phyloP scores from a whole-genome alignment of 92 coral and sea anemone species.

The Blastomussa wellsi region DNA sequence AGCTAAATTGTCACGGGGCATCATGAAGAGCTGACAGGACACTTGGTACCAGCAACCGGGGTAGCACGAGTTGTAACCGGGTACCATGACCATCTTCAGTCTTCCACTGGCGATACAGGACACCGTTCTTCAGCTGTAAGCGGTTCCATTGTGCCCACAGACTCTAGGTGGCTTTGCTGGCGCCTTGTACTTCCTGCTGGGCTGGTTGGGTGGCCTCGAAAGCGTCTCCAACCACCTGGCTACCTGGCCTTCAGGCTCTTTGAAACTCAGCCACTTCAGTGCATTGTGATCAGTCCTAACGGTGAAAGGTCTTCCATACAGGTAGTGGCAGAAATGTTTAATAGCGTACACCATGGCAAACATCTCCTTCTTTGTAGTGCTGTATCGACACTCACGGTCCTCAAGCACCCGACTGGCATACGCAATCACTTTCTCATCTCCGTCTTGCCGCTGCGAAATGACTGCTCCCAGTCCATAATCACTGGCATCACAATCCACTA shows the following conservation, averaged over 20 bases:
- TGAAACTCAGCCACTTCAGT: conserved; percentile 40
- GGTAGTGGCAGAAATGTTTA: conserved; percentile 45
- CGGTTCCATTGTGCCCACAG: conserved; percentile 52
- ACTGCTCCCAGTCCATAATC: conserved; percentile 41
- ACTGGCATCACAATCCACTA: conserved; percentile 44
- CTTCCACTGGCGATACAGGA: conserved; percentile 52
- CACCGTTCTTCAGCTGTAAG: conserved; percentile 43
- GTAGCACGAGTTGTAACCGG: conserved; percentile 39
- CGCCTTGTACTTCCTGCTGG: conserved; percentile 15
- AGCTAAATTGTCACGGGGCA: too few species aligned
- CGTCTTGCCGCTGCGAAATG: conserved; percentile 33
- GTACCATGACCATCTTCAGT: conserved; percentile 41
- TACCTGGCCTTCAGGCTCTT: conserved; percentile 31
- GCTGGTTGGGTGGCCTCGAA: conserved; percentile 14
- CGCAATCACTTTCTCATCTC: conserved; percentile 38
- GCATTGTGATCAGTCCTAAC: conserved; percentile 34
- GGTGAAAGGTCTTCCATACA: conserved; percentile 44
- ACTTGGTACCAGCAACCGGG: conserved; percentile 38
- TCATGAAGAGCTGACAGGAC: conserved; percentile 53
- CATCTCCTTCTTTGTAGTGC: conserved; percentile 58
- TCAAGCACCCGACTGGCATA: conserved; percentile 34
- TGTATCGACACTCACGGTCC: conserved; percentile 17
- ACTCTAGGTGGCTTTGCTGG: conserved; percentile 33
- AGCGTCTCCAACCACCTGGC: conserved; percentile 37
- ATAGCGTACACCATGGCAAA: conserved; percentile 36